phyloP scores from a whole-genome alignment of 2,113 vertebrate species.

The Hiodon alosoides region DNA sequence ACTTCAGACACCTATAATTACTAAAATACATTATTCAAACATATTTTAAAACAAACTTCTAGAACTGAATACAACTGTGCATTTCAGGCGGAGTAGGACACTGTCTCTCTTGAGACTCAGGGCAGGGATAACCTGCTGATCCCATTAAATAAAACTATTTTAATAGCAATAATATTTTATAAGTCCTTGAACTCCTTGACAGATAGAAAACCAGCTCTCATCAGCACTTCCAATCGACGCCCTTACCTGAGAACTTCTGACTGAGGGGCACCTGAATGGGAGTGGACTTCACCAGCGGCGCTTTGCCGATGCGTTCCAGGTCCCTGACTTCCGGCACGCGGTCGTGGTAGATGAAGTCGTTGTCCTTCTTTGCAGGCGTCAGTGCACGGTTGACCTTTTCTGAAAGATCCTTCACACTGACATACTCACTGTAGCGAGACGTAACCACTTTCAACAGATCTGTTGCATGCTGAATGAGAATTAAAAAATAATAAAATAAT shows the following conservation, averaged over 20 bases:
- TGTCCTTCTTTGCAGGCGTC: slow-evolving; percentile 91
- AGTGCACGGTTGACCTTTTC: slow-evolving; percentile 88
- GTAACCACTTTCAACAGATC: slow-evolving; percentile 89
- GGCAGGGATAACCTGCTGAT: too few relatives aligned
- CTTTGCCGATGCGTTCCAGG: slow-evolving; percentile 89
- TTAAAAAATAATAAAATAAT: neutral
- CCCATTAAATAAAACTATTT: too few relatives aligned
- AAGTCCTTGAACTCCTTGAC: too few relatives aligned
- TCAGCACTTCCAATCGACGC: too few relatives aligned
- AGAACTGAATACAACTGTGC: too few relatives aligned
- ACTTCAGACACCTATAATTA: too few relatives aligned
- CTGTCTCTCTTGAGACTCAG: too few relatives aligned
- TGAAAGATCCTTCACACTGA: slow-evolving; percentile 86
- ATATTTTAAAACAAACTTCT: too few relatives aligned
- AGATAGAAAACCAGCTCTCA: too few relatives aligned
- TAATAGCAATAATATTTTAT: too few relatives aligned
- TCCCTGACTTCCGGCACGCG: slow-evolving; percentile 93
- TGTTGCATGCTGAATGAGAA: slow-evolving; percentile 72
- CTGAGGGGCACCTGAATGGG: slow-evolving; percentile 79
- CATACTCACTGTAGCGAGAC: slow-evolving; percentile 91
- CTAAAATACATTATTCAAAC: too few relatives aligned
- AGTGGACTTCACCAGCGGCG: slow-evolving; percentile 83
- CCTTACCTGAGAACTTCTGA: slow-evolving; percentile 86
- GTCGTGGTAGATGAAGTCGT: slow-evolving; percentile 98
- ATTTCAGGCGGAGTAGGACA: too few relatives aligned